Evolutionary conservation across 2,888 invertebrate species (phyloP).

Genomic region (Zygothrica quintamaculata): DNA sequence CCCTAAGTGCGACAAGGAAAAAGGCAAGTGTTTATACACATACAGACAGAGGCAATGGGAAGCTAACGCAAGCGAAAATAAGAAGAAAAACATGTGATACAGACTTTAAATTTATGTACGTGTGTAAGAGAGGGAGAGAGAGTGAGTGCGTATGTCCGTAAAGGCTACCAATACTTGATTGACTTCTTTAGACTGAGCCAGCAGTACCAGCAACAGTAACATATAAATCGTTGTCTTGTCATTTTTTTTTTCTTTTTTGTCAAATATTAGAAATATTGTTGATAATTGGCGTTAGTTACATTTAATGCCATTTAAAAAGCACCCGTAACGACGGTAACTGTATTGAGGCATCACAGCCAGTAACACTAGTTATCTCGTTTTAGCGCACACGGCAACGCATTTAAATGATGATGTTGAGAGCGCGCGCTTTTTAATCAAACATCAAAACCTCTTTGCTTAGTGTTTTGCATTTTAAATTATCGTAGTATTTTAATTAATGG

Average conservation of each 20-base stretch:
- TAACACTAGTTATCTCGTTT: slow-evolving; percentile 71
- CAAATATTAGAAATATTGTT: neutral
- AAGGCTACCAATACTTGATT: slow-evolving; percentile 77
- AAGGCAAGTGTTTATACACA: slow-evolving; percentile 68
- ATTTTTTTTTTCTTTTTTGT: neutral
- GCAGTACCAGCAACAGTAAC: slow-evolving; percentile 22
- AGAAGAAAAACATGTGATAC: slow-evolving; percentile 82
- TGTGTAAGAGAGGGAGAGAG: slow-evolving; percentile 12
- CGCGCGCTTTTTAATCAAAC: slow-evolving; percentile 69
- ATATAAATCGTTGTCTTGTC: slow-evolving; percentile 13
- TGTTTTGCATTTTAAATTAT: slow-evolving; percentile 49
- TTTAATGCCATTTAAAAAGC: slow-evolving; percentile 22
- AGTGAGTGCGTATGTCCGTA: slow-evolving; percentile 41
- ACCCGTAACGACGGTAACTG: slow-evolving; percentile 50
- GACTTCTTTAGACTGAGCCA: slow-evolving; percentile 63
- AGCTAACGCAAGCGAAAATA: slow-evolving; percentile 71
- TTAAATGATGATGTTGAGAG: slow-evolving; percentile 19
- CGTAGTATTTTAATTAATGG: slow-evolving; percentile 71
- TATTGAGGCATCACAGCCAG: slow-evolving; percentile 42
- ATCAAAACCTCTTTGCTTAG: slow-evolving; percentile 33
- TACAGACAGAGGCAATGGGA: slow-evolving; percentile 35
- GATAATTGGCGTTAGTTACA: neutral
- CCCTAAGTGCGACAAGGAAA: slow-evolving; percentile 78
- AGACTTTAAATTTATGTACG: slow-evolving; percentile 60
- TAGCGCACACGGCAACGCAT: slow-evolving; percentile 56